A percentile compares a stretch with the other conserved stretches of the same genome.
phyloP scores from a whole-genome alignment of 2,888 invertebrate genomes.

The Sepiola atlantica region DNA sequence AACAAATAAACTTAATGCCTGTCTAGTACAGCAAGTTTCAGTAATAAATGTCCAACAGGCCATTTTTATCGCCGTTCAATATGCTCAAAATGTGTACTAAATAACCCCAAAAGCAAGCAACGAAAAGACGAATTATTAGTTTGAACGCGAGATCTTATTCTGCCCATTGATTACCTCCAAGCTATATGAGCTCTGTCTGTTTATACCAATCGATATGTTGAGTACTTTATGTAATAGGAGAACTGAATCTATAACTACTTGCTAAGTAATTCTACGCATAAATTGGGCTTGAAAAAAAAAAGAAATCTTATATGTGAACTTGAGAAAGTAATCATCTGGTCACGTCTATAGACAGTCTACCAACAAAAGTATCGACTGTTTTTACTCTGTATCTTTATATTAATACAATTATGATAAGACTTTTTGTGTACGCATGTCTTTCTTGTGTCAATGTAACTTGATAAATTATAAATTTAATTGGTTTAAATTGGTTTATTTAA shows the following conservation, averaged over 20 bases:
- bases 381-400: background rate
- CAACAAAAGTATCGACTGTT: background rate
- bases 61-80: no score
- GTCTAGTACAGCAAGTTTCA: no score
- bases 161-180: background rate
- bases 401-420: no score
- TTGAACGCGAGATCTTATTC: background rate
- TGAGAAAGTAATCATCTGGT: constrained; percentile 9
- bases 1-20: no score
- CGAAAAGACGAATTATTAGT: background rate
- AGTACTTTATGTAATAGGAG: background rate
- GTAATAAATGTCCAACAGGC: no score
- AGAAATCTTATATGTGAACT: background rate
- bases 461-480: no score
- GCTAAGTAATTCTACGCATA: background rate
- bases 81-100: no score
- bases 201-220: background rate
- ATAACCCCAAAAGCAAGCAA: no score
- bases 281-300: background rate
- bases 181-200: background rate
- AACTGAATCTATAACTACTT: background rate
- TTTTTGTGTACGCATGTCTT: no score
- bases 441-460: no score
- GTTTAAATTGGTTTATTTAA: no score
- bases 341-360: background rate